These are phyloP conservation scores for Portunus trituberculatus DNA, from an alignment of 1,140 invertebrate genomes.

Conservation along the genomic window DNA sequence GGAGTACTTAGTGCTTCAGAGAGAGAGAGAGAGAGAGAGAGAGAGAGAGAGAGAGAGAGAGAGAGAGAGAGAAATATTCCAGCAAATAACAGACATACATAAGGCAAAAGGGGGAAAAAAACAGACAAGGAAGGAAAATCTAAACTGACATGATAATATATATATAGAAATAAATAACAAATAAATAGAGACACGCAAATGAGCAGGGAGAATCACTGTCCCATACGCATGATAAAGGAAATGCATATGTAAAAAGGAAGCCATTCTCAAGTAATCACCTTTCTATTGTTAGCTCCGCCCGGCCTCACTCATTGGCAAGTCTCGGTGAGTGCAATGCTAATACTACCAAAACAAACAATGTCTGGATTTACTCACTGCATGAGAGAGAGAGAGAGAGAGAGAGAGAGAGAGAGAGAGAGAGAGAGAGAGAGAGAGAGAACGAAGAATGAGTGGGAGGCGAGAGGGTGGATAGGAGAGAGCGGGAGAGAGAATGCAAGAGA, in stretches of 20 bases:
- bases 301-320: no score
- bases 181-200: background rate
- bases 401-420: background rate
- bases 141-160: no score
- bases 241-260: background rate
- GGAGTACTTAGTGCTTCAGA: background rate
- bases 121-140: no score
- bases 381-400: no score
- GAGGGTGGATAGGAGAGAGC: background rate
- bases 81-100: no score
- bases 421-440: no score
- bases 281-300: no score
- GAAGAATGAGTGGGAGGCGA: background rate
- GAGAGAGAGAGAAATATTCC: background rate
- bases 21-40: constrained; percentile 11
- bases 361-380: no score
- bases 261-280: background rate
- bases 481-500: background rate
- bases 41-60: constrained; percentile 20
- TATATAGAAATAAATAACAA: background rate
- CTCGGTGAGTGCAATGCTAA: no score
- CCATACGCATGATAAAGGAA: background rate
- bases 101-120: no score
- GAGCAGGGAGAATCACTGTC: background rate
- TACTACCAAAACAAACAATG: no score